Evolutionary conservation across 2,113 vertebrate species (phyloP).

Genomic region (Oreochromis niloticus): DNA sequence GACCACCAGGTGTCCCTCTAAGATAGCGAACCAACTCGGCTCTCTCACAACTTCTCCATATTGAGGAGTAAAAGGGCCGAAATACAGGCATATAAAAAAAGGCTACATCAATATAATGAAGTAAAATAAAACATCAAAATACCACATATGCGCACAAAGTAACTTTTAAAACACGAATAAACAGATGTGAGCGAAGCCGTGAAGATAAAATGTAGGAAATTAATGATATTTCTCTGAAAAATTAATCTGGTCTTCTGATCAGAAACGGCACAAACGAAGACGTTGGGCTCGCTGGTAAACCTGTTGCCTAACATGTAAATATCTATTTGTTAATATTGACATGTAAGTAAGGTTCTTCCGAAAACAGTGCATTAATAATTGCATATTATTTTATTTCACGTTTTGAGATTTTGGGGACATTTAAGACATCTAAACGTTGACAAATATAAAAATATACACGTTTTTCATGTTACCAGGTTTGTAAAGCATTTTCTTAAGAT

Average conservation of each 20-base stretch:
- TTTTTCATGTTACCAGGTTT: not conserved
- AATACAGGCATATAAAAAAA: not conserved
- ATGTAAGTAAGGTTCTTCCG: rapidly evolving
- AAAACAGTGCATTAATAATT: not conserved
- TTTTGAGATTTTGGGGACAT: not conserved
- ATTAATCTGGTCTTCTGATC: not conserved
- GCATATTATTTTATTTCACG: not conserved
- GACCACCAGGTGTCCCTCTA: conserved; percentile 62
- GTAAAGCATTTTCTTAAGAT: too few relatives aligned
- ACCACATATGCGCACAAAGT: not conserved
- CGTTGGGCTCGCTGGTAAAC: not conserved
- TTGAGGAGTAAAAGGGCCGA: not conserved
- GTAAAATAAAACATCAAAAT: not conserved
- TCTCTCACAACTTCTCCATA: rapidly evolving
- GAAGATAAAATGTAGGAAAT: not conserved
- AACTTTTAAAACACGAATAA: not conserved
- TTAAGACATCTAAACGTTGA: not conserved
- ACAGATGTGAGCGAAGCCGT: not conserved
- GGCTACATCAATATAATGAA: not conserved
- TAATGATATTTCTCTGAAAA: not conserved
- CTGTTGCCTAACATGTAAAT: not conserved
- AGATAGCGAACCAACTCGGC: conserved; percentile 4
- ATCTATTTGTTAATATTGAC: not conserved
- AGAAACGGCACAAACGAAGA: not conserved
- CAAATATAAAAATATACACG: not conserved